Conservation (phyloP, 2,113 vertebrate genomes). For the Phycodurus eques region DNA sequence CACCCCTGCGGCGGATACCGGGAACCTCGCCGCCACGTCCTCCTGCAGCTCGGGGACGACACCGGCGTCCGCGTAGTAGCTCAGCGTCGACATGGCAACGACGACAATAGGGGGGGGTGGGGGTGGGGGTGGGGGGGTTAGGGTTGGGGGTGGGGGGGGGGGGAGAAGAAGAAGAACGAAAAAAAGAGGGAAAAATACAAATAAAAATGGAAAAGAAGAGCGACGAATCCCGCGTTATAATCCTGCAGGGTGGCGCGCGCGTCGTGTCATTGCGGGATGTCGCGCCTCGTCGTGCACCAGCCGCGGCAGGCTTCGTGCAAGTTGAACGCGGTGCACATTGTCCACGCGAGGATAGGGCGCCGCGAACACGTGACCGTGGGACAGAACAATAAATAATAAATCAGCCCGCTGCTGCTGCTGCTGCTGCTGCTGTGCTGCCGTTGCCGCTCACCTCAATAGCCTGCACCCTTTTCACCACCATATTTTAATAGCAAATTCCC, state of each 20-base stretch:
- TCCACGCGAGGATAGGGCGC: constrained; percentile 86
- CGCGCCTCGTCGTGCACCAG: constrained; percentile 85
- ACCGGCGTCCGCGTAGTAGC: constrained; percentile 91
- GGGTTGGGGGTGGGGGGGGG: too few species aligned
- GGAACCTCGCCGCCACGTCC: constrained; percentile 84
- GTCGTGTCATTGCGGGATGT: constrained; percentile 80
- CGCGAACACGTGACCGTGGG: constrained; percentile 84
- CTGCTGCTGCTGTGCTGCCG: neutral
- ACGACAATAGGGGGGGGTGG: neutral
- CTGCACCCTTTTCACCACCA: constrained; percentile 88
- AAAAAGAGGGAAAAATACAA: neutral
- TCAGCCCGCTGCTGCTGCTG: constrained; percentile 81
- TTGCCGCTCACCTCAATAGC: constrained; percentile 84
- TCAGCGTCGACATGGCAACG: constrained; percentile 84
- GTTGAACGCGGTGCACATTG: constrained; percentile 77
- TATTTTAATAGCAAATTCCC: constrained; percentile 94
- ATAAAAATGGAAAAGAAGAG: neutral
- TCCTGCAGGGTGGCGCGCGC: constrained; percentile 73
- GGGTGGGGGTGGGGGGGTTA: too few species aligned
- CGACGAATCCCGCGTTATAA: constrained; percentile 13
- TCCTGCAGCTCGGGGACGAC: constrained; percentile 83
- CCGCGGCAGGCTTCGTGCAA: constrained; percentile 89
- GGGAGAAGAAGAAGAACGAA: constrained; percentile 15
- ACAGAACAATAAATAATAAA: constrained; percentile 99
- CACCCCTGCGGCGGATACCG: constrained; percentile 74